A percentile compares a stretch with the other conserved stretches of the same genome.
These are phyloP conservation scores for Regulus satrapa DNA, from an alignment of 2,113 vertebrate genomes.

Conservation along the genomic window DNA sequence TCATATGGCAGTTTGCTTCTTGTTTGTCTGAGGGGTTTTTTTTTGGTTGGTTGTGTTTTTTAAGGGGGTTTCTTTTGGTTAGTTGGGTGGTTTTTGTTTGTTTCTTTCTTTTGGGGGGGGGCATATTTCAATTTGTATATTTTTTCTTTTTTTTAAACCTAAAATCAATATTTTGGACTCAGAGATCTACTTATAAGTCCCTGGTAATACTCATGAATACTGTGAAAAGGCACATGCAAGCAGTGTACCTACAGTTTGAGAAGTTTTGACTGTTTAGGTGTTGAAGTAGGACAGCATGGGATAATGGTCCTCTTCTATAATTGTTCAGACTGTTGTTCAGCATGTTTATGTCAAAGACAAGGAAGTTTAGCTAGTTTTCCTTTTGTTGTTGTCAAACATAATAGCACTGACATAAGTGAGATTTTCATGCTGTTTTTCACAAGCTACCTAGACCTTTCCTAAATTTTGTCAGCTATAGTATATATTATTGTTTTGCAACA, in stretches of 20 bases:
- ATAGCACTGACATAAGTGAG: not conserved
- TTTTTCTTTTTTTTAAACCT: not conserved
- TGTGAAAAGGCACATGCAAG: not conserved
- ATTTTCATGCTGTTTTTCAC: not conserved
- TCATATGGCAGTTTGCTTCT: not conserved
- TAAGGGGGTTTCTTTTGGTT: not conserved
- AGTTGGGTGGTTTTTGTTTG: fast-evolving
- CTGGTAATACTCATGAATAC: not conserved
- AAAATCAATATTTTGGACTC: not conserved
- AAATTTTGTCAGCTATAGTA: not conserved
- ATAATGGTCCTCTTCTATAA: not conserved
- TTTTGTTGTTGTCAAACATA: not conserved
- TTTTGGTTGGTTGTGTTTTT: not conserved
- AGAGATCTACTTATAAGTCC: not conserved
- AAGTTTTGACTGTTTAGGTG: not conserved
- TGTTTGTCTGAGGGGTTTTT: not conserved
- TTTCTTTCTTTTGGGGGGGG: not conserved
- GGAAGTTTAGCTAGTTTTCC: not conserved
- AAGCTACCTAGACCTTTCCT: not conserved
- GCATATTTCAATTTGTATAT: no score
- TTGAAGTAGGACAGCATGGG: not conserved
- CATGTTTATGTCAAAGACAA: not conserved
- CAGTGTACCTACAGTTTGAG: not conserved
- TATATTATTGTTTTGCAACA: not conserved
- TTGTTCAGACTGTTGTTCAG: not conserved